Evolutionary conservation across 2,113 vertebrate species (phyloP).

Genomic region (Butastur rufipennis): DNA sequence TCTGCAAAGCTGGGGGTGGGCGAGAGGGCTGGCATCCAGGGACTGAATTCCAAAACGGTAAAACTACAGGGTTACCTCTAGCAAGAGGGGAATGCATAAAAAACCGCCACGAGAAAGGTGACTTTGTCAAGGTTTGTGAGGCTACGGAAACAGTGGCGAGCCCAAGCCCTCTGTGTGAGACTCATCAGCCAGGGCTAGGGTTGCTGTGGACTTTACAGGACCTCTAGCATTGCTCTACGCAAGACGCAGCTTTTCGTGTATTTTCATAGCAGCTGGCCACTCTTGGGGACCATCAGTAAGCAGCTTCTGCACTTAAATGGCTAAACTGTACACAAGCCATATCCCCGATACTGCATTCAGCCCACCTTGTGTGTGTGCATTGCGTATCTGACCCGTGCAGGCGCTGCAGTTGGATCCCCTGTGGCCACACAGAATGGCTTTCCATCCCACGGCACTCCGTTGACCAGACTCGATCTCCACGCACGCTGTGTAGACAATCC

Average conservation of each 20-base stretch:
- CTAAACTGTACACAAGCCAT: not conserved
- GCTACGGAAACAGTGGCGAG: fast-evolving
- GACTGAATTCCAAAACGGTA: not conserved
- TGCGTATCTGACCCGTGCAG: fast-evolving
- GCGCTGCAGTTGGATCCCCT: not conserved
- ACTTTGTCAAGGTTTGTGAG: not conserved
- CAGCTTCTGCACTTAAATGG: not conserved
- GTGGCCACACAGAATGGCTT: not conserved
- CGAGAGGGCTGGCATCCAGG: not conserved
- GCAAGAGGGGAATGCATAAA: not conserved
- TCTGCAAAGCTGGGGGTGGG: not conserved
- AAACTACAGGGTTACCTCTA: not conserved
- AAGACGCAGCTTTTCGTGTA: not conserved
- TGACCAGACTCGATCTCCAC: not conserved
- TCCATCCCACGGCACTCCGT: not conserved
- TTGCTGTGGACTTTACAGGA: not conserved
- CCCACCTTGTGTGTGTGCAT: fast-evolving
- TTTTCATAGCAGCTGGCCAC: not conserved
- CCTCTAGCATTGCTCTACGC: not conserved
- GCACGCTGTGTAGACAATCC: not conserved
- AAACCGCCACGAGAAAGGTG: not conserved
- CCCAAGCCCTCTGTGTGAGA: not conserved
- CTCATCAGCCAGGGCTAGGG: not conserved
- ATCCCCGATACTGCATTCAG: not conserved
- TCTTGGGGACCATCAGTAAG: not conserved